phyloP scores from a whole-genome alignment of 2,113 vertebrate species.

The Cathartes aura region DNA sequence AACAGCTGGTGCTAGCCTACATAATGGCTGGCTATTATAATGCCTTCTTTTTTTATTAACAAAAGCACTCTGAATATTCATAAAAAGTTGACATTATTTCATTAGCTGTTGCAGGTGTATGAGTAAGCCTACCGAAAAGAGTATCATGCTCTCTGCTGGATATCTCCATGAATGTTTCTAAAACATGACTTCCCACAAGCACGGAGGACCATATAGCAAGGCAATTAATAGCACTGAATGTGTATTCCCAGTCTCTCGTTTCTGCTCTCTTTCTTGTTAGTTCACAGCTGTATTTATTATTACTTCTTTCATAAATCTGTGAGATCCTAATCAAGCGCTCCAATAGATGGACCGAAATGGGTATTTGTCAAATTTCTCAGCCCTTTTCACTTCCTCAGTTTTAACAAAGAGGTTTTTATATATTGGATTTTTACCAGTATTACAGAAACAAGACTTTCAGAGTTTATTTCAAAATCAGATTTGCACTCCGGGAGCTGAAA shows the following conservation, averaged over 20 bases:
- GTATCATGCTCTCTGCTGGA: constrained; percentile 20
- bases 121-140: not conserved
- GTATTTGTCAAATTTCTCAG: not conserved
- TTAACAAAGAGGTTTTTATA: not conserved
- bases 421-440: not conserved
- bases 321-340: not conserved
- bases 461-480: not conserved
- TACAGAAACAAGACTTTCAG: not conserved
- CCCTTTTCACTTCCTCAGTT: not conserved
- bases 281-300: constrained; percentile 17
- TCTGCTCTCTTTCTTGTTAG: not conserved
- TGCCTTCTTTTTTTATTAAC: not conserved
- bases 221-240: not conserved
- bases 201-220: not conserved
- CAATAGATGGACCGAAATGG: not conserved
- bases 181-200: constrained; percentile 34
- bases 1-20: not conserved
- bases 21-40: not conserved
- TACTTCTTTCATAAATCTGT: not conserved
- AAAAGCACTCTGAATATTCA: constrained; percentile 10
- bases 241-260: not conserved
- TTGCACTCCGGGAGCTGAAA: not conserved
- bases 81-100: constrained; percentile 43
- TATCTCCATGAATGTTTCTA: not conserved
- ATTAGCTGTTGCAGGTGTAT: not conserved